Evolutionary conservation across 2,113 vertebrate species (phyloP).

Genomic region (Corvus moneduloides): DNA sequence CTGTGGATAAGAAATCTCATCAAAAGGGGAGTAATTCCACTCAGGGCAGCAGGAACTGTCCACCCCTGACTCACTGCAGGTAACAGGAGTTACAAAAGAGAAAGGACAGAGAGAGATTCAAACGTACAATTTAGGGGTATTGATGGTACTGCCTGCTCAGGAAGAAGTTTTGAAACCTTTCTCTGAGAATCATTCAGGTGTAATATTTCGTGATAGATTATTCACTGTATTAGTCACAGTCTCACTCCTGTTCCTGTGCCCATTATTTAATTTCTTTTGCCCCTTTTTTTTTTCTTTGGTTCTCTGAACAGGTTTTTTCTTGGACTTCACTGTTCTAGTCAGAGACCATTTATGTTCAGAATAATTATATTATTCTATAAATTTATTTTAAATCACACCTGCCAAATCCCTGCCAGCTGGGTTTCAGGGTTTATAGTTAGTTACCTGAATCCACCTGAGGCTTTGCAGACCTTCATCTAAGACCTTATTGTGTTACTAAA

Average conservation of each 20-base stretch:
- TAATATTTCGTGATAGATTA: not conserved
- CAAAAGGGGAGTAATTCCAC: not conserved
- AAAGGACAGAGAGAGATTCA: not conserved
- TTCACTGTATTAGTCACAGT: not conserved
- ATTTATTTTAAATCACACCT: not conserved
- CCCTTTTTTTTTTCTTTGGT: not conserved
- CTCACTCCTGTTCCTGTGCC: not conserved
- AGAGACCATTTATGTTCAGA: not conserved
- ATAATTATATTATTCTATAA: not conserved
- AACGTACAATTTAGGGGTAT: not conserved
- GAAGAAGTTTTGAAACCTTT: not conserved
- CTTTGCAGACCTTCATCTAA: not conserved
- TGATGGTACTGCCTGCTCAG: not conserved
- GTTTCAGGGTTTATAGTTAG: fast-evolving
- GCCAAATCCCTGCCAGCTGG: not conserved
- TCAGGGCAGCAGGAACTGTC: not conserved
- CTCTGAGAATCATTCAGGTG: not conserved
- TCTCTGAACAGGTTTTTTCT: not conserved
- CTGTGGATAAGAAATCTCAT: not conserved
- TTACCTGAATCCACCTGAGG: not conserved
- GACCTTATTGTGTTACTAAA: not conserved
- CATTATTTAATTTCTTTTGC: not conserved
- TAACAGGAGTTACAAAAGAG: not conserved
- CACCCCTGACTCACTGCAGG: not conserved
- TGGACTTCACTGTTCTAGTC: not conserved